Evolutionary conservation across 1,140 invertebrate species (phyloP), one percentile per base, ranked within the genome.

Genomic region (Atta cephalotes): DNA sequence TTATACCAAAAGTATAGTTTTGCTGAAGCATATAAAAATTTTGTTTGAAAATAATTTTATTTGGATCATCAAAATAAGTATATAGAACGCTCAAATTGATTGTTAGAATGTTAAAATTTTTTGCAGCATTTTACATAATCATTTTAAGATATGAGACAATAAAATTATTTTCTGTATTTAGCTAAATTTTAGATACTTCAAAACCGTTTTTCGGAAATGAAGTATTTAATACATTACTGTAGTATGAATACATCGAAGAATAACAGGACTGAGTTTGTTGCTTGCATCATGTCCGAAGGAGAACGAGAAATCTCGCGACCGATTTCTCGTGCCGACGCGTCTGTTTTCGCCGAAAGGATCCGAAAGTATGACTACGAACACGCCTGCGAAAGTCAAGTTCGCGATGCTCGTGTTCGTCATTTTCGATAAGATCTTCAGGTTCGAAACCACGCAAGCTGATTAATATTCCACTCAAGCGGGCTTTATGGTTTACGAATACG

Each of bases 401-500:
- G 63, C 56, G 58, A 89, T 63, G 65, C 53, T 74, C 63, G 28
- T 84, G 88, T 56, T 62, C 28, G 39, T 62, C 49, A 58, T 53
- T 63, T 18, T 14, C 58, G 89, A 90, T 90, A 90, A 90, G 71
- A 90, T 90, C 79, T 79, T 65, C 66, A 70, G 85, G 77, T 74
- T 25, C 84, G 74, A 66, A 53, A 84, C 56, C 65, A 84, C 60
- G 35, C 63, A 39, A 68, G 53, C 80, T 90, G 51, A 49, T 90
- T 90, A 80, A 90, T 88, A 90, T 90, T 90, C 88, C 62, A 65
- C 68, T 90, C 89, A 65, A 80, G 70, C 80, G 51, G 49, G 60
- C 16, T 90, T 90, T 90, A 88, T 90, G 80, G 86, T 82, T 90
- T 90, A 90, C 88, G 88, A 90, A 90, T 90, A 90, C 58, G 31